Evolutionary conservation across 2,797 vertebrate genomes (phyloP), one percentile per base, ranked within the genome.

Genomic region (Calcarius lapponicus): DNA sequence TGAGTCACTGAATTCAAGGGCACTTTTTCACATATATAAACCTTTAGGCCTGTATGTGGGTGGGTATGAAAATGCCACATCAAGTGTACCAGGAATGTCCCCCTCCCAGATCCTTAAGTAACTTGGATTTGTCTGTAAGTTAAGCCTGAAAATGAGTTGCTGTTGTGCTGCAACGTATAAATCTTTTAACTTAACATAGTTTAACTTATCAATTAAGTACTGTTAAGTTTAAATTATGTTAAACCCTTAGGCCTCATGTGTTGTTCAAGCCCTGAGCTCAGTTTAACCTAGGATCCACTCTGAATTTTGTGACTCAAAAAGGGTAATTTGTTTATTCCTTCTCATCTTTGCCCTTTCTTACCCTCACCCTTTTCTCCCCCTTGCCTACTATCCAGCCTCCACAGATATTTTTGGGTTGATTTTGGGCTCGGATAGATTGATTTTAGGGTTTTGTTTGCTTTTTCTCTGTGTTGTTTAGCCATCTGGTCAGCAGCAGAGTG

Each of bases 161-260:
- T 42, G 3, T 13, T 66, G 3, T 48, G 9, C 31, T 43, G 2
- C 8, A 17, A 8, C 4, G 0, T 13, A 76, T 28, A n/a, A 24
- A 38, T n/a, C 8, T 69, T 60, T 32, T 34, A 31, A 34, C 1
- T 54, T 40, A 25, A 26, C 10, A 18, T 1, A 25, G 8, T 5
- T 72, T 48, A 51, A 28, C 1, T 50, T 21, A 21, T 20, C 22
- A 40, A 48, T 24, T 28, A 36, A 48, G 26, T 20, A 40, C n/a
- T 36, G 7, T 14, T 61, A 61, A 34, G 7, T 28, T 65, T 65
- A 51, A n/a, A 21, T 43, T 1, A 26, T 38, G 7, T 29, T 24
- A 56, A 75, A 50, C 7, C 10, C 15, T 50, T 32, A 36, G 40
- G 18, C 15, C 5, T 62, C 7, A 48, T 28, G 11, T 28, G 10